Percentiles rank a stretch among this genome's conserved stretches.
These are phyloP conservation scores for Kryptopterus vitreolus DNA, from an alignment of 2,797 vertebrate genomes.

Conservation along the genomic window DNA sequence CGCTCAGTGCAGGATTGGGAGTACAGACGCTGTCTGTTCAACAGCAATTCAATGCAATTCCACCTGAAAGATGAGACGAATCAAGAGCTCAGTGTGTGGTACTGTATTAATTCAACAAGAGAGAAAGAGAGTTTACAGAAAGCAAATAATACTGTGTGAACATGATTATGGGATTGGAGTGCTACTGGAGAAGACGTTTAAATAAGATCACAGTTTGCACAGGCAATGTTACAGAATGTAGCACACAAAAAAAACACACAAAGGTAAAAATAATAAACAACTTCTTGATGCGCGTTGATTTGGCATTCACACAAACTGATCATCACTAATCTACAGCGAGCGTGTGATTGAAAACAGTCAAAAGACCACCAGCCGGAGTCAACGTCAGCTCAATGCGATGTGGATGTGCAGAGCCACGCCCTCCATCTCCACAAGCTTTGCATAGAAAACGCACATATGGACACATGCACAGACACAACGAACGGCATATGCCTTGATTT, in stretches of 20 bases:
- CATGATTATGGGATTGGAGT: conserved; percentile 35
- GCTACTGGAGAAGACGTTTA: conserved; percentile 24
- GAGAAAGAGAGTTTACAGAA: conserved; percentile 31
- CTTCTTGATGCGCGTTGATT: background rate
- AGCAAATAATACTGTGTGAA: conserved; percentile 39
- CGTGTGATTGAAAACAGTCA: background rate
- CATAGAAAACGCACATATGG: conserved; percentile 28
- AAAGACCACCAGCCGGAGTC: background rate
- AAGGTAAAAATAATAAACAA: background rate
- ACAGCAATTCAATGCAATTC: conserved; percentile 20
- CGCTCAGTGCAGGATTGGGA: background rate
- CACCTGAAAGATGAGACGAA: conserved; percentile 34
- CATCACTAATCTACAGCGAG: background rate
- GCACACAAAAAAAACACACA: background rate
- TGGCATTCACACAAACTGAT: background rate
- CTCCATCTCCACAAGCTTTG: conserved; percentile 22
- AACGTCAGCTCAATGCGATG: conserved; percentile 23
- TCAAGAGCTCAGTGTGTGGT: conserved; percentile 20
- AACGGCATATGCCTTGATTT: conserved; percentile 57
- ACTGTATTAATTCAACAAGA: conserved; percentile 39
- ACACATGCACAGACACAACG: conserved; percentile 27
- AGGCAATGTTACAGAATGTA: background rate
- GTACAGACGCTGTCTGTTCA: conserved; percentile 7
- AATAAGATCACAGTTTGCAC: conserved; percentile 26
- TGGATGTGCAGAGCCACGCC: conserved; percentile 2